Conservation (phyloP, 2,888 invertebrate genomes). For the Trachelus iudaicus region DNA sequence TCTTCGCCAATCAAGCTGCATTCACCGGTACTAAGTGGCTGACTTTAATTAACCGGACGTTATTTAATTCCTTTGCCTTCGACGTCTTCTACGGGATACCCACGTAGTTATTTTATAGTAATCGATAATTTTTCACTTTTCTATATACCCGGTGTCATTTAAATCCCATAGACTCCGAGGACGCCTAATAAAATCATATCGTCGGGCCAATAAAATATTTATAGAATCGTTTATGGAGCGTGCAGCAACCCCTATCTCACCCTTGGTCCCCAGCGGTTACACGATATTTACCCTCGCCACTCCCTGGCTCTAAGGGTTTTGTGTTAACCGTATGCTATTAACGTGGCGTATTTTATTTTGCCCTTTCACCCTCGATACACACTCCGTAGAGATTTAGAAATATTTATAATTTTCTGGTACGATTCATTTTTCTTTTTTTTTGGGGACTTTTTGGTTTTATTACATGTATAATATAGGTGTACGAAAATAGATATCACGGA, state of each 20-base stretch:
- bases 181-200: conserved; percentile 55
- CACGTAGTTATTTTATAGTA: not conserved
- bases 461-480: too few species aligned
- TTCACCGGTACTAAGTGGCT: conserved; percentile 53
- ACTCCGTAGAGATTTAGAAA: not conserved
- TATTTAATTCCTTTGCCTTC: not conserved
- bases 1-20: conserved; percentile 55
- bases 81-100: not conserved
- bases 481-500: not conserved
- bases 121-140: not conserved
- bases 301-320: conserved; percentile 32
- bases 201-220: conserved; percentile 65
- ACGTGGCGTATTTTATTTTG: not conserved
- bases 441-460: not conserved
- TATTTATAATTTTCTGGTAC: not conserved
- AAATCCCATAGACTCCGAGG: not conserved
- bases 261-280: conserved; percentile 58
- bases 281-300: conserved; percentile 59
- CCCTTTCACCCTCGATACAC: not conserved
- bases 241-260: conserved; percentile 25
- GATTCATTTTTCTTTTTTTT: not conserved
- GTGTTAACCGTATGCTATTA: conserved; percentile 8
- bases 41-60: conserved; percentile 53
- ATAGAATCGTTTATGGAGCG: conserved; percentile 53
- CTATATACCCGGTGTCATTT: not conserved